A percentile compares a stretch with the other conserved stretches of the same genome.
Evolutionary conservation across 2,113 vertebrate genomes (phyloP).

Genomic region (Dromas ardeola): DNA sequence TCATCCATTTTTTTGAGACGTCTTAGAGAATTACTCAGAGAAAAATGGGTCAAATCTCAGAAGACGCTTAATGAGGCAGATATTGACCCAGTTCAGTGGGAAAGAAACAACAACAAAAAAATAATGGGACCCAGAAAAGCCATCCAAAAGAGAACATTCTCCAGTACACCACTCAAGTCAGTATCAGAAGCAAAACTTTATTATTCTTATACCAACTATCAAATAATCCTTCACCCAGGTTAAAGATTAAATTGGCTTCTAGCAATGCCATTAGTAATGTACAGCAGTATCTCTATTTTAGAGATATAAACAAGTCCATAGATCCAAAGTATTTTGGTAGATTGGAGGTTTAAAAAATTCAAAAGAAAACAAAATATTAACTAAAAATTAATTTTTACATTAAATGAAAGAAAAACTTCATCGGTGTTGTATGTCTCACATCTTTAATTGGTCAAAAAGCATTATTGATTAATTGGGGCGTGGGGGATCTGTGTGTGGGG

Average conservation of each 20-base stretch:
- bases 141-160: neutral
- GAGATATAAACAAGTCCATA: neutral
- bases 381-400: neutral
- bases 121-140: neutral
- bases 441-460: neutral
- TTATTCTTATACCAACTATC: neutral
- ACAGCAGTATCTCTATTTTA: neutral
- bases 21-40: neutral
- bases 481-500: neutral
- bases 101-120: neutral
- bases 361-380: neutral
- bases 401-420: neutral
- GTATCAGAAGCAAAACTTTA: neutral
- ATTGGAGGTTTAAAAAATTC: neutral
- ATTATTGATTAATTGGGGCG: neutral
- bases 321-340: neutral
- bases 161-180: neutral
- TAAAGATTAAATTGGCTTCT: neutral
- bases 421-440: neutral
- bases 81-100: neutral
- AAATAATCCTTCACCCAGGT: neutral
- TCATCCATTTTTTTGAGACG: neutral
- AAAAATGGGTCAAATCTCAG: slow-evolving; percentile 7
- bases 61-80: neutral
- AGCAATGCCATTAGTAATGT: neutral